phyloP scores from a whole-genome alignment of 2,113 vertebrate species.

The Cebidichthys violaceus region DNA sequence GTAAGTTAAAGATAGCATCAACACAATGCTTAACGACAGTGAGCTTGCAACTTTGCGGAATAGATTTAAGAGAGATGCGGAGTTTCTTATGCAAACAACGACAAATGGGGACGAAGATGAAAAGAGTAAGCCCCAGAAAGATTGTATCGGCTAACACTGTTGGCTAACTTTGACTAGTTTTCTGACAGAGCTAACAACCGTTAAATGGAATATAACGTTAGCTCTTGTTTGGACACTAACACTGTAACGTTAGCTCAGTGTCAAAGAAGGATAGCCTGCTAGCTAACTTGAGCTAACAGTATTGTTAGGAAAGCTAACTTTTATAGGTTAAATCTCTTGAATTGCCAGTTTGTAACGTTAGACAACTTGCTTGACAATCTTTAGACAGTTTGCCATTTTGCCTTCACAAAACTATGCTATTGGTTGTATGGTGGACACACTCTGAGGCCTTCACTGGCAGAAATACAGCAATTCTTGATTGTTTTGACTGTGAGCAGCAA shows the following conservation, averaged over 20 bases:
- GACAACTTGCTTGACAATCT: background rate
- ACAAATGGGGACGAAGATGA: constrained; percentile 64
- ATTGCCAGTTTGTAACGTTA: background rate
- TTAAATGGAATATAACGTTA: background rate
- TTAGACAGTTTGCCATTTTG: background rate
- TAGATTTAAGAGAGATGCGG: constrained; percentile 81
- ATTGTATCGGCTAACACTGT: background rate
- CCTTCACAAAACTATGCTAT: background rate
- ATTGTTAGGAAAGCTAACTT: background rate
- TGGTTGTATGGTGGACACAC: constrained; percentile 40
- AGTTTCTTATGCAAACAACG: constrained; percentile 74
- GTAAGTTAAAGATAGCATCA: background rate
- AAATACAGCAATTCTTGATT: constrained; percentile 73
- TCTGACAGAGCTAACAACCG: background rate
- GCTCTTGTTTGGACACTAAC: background rate
- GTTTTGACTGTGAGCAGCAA: constrained; percentile 68
- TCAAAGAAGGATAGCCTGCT: background rate
- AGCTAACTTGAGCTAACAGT: background rate
- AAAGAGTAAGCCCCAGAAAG: constrained; percentile 76
- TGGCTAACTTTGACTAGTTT: background rate
- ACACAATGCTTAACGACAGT: constrained; percentile 67
- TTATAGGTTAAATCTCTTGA: background rate
- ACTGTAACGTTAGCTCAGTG: background rate
- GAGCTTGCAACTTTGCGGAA: constrained; percentile 80
- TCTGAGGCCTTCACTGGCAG: constrained; percentile 52